A percentile compares a stretch with the other conserved stretches of the same genome.
These are phyloP conservation scores for Dasypogon diadema DNA, from an alignment of 2,888 invertebrate genomes.

Conservation along the genomic window DNA sequence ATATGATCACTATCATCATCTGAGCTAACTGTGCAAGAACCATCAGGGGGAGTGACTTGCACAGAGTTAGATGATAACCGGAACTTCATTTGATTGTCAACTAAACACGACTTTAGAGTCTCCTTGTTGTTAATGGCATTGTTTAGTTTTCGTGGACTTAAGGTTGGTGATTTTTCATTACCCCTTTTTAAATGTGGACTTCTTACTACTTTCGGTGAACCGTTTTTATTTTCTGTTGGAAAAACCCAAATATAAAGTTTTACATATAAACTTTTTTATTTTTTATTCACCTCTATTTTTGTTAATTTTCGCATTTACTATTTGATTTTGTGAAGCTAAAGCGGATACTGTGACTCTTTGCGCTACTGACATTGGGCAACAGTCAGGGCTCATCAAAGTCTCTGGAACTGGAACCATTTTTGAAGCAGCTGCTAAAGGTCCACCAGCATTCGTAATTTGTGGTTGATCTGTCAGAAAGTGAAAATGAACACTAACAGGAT, in stretches of 20 bases:
- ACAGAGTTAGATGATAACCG: slow-evolving; percentile 60
- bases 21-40: slow-evolving; percentile 67
- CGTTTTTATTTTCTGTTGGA: slow-evolving; percentile 64
- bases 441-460: slow-evolving; percentile 60
- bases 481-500: too few species aligned
- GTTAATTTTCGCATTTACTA: slow-evolving; percentile 63
- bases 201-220: slow-evolving; percentile 65
- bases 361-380: slow-evolving; percentile 66
- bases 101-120: slow-evolving; percentile 44
- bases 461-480: slow-evolving; percentile 66
- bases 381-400: slow-evolving; percentile 86
- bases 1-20: slow-evolving; percentile 77
- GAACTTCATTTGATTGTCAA: slow-evolving; percentile 60
- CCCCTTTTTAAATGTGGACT: slow-evolving; percentile 63
- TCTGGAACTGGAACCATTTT: slow-evolving; percentile 91
- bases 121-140: slow-evolving; percentile 25
- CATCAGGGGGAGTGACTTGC: slow-evolving; percentile 64
- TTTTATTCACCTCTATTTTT: slow-evolving; percentile 66
- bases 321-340: slow-evolving; percentile 64
- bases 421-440: slow-evolving; percentile 82
- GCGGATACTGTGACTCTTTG: slow-evolving; percentile 64
- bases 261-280: too few species aligned
- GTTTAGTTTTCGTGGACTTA: slow-evolving; percentile 65
- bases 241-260: slow-evolving; percentile 47
- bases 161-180: slow-evolving; percentile 62